Percentiles rank a stretch among this genome's conserved stretches.
These are phyloP conservation scores for Eupithecia subumbrata DNA, from an alignment of 2,888 invertebrate genomes.

Conservation along the genomic window DNA sequence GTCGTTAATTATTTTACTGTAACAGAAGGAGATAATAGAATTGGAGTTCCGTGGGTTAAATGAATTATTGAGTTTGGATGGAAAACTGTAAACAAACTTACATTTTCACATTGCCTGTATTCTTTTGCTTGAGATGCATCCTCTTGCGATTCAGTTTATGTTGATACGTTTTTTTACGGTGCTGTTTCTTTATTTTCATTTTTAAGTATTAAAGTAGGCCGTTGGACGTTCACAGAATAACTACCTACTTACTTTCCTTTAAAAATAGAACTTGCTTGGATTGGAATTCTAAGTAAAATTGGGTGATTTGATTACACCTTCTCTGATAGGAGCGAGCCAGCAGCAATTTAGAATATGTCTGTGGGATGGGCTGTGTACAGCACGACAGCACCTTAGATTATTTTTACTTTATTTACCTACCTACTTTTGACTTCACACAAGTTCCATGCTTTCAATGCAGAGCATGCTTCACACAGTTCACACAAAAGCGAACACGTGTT, in stretches of 20 bases:
- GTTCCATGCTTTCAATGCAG: no score
- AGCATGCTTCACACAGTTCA: no score
- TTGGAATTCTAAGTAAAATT: neutral
- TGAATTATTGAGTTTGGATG: neutral
- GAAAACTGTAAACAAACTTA: conserved; percentile 62
- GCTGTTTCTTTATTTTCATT: conserved; percentile 80
- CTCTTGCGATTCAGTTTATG: conserved; percentile 90
- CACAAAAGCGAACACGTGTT: no score
- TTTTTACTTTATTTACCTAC: no score
- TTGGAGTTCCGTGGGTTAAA: neutral
- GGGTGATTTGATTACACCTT: no score
- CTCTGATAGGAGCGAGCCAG: no score
- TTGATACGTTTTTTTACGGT: conserved; percentile 86
- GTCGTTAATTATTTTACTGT: conserved; percentile 88
- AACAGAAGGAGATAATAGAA: neutral
- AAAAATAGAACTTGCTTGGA: neutral
- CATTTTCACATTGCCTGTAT: conserved; percentile 88
- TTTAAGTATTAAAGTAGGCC: conserved; percentile 38
- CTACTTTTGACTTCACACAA: no score
- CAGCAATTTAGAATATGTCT: no score
- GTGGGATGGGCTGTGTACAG: no score
- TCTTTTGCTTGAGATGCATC: conserved; percentile 86
- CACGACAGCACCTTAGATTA: no score
- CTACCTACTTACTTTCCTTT: neutral
- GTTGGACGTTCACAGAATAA: conserved; percentile 3